These are phyloP conservation scores for Watsonalla cultraria DNA, from an alignment of 2,888 invertebrate genomes.

Conservation along the genomic window DNA sequence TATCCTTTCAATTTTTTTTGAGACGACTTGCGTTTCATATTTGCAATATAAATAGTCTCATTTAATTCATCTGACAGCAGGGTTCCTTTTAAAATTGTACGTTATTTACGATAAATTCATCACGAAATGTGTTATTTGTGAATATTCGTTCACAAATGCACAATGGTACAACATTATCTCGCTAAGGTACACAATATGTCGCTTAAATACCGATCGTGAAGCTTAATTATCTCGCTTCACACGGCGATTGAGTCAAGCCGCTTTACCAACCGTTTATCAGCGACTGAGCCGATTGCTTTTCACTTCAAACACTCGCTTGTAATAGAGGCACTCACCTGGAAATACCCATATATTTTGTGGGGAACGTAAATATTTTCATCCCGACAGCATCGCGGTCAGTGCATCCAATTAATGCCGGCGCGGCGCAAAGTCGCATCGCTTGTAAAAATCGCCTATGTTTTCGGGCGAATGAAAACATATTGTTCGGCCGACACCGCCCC, in stretches of 20 bases:
- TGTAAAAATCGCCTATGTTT: constrained; percentile 50
- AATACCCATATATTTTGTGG: constrained; percentile 55
- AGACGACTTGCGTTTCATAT: too few species aligned
- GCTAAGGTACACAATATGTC: background rate
- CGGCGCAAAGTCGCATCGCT: constrained; percentile 34
- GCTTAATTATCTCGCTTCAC: constrained; percentile 47
- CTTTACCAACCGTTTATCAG: constrained; percentile 40
- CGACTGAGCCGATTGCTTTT: constrained; percentile 39
- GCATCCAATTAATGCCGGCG: constrained; percentile 65
- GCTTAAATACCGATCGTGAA: constrained; percentile 22
- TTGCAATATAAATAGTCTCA: too few species aligned
- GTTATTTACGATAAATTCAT: too few species aligned
- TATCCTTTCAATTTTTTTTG: too few species aligned
- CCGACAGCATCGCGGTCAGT: constrained; percentile 52
- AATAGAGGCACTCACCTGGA: constrained; percentile 40
- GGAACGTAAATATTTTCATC: constrained; percentile 57
- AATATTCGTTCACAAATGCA: too few species aligned
- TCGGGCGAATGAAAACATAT: constrained; percentile 41
- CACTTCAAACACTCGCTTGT: constrained; percentile 22
- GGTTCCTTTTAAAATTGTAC: too few species aligned
- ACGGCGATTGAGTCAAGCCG: constrained; percentile 37
- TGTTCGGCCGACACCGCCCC: constrained; percentile 20
- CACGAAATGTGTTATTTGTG: too few species aligned
- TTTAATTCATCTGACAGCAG: too few species aligned
- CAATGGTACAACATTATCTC: background rate